Evolutionary conservation across 2,888 invertebrate genomes (phyloP), one percentile per base, ranked within the genome.

Genomic region (Myopa tessellatipennis): DNA sequence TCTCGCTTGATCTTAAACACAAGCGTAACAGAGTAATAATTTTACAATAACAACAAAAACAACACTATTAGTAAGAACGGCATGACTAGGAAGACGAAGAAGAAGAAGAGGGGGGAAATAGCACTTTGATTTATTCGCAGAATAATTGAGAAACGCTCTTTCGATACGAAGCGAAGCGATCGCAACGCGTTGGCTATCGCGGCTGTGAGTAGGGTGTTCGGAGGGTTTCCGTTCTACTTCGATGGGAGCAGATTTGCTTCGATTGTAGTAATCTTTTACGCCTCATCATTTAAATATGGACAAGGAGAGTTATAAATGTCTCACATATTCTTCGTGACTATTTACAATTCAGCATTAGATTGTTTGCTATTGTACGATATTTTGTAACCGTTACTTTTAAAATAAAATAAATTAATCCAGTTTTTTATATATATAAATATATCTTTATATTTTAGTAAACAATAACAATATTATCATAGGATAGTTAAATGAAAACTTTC

Each of bases 101-200:
- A 67, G 67, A 67, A 26, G 65, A 36, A 34, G 26, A 40, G 45
- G 77, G 68, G 75, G 70, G 75, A 79, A 72, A 69, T 74, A 65
- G 68, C 77, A 78, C 79, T 79, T 81, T 81, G 80, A 80, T 80
- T 80, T 81, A 80, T 81, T 80, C 80, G 79, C 78, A 80, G 80
- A 81, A 81, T 76, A 78, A 80, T 79, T 81, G 79, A 77, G 79
- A 75, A 78, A 78, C 69, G 75, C 75, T 69, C 69, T 69, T 75
- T 75, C 75, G 75, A 75, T 74, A 74, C 67, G 67, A 74, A 58
- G 61, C 60, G 26, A 45, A 14, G 8, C 63, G 34, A 73, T 73
- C 45, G 61, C 61, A 73, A 7, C 6, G 34, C 10, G 3, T 14
- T 14, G 3, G 38, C 61, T 18, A 26, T 26, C 10, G 26, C 0